These are phyloP conservation scores for Orcinus orca DNA, from an alignment of 2,113 vertebrate species.

Conservation along the genomic window DNA sequence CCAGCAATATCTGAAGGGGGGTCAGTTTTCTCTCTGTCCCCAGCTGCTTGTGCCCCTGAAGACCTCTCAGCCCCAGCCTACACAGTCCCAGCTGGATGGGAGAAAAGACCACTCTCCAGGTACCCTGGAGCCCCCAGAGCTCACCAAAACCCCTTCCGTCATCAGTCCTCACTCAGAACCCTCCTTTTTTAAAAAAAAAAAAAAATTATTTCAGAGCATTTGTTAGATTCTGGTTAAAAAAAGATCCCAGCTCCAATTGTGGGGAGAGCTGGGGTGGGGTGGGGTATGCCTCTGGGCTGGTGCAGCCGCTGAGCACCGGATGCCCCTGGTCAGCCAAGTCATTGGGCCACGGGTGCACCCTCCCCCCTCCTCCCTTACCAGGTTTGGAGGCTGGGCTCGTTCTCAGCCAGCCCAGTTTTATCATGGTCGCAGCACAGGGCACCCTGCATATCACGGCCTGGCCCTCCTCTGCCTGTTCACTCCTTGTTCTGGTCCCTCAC, in stretches of 20 bases:
- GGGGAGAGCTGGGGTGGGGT: neutral
- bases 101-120: neutral
- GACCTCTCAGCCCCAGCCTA: neutral
- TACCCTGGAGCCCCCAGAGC: neutral
- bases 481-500: neutral
- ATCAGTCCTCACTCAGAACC: neutral
- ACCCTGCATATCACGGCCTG: accelerated
- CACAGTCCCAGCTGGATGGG: neutral
- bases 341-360: neutral
- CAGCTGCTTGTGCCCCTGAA: neutral
- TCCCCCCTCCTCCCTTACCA: accelerated
- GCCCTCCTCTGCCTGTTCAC: neutral
- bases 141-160: neutral
- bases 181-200: neutral
- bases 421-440: accelerated
- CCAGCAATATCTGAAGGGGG: neutral
- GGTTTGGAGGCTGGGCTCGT: neutral
- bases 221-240: neutral
- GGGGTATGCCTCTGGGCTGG: neutral
- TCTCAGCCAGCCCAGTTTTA: accelerated
- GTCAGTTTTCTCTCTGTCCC: neutral
- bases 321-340: neutral
- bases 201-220: neutral
- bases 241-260: neutral
- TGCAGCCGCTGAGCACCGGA: too few species aligned